phyloP scores from a whole-genome alignment of 2,113 vertebrate genomes.

The Terrapene triunguis region DNA sequence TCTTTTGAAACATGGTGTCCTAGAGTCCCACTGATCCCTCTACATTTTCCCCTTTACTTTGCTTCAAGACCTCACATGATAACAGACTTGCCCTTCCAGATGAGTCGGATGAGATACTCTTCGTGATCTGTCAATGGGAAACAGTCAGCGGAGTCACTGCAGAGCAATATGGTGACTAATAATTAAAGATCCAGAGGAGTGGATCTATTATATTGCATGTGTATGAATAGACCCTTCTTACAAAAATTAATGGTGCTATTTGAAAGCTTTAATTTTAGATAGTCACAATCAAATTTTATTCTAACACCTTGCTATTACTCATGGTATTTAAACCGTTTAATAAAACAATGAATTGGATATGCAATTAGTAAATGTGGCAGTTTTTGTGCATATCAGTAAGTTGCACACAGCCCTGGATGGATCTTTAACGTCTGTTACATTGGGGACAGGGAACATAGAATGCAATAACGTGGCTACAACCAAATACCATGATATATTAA shows the following conservation, averaged over 20 bases:
- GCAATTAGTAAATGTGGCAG: background rate
- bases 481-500: background rate
- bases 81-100: background rate
- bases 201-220: conserved; percentile 36
- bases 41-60: background rate
- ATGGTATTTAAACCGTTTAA: rapidly evolving
- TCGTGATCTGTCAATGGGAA: conserved; percentile 4
- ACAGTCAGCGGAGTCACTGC: conserved; percentile 6
- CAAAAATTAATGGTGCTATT: background rate
- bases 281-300: background rate
- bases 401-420: background rate
- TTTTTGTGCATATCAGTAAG: background rate
- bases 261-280: background rate
- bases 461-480: background rate
- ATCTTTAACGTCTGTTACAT: background rate
- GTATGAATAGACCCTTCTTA: background rate
- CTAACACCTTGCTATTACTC: background rate
- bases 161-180: conserved; percentile 33
- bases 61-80: background rate
- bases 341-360: background rate
- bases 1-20: background rate
- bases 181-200: conserved; percentile 10
- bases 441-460: background rate
- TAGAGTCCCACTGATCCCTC: background rate
- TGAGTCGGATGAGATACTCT: background rate